Percentiles rank a stretch among this genome's conserved stretches.
Evolutionary conservation across 2,797 vertebrate genomes (phyloP).

Genomic region (Bucorvus abyssinicus): DNA sequence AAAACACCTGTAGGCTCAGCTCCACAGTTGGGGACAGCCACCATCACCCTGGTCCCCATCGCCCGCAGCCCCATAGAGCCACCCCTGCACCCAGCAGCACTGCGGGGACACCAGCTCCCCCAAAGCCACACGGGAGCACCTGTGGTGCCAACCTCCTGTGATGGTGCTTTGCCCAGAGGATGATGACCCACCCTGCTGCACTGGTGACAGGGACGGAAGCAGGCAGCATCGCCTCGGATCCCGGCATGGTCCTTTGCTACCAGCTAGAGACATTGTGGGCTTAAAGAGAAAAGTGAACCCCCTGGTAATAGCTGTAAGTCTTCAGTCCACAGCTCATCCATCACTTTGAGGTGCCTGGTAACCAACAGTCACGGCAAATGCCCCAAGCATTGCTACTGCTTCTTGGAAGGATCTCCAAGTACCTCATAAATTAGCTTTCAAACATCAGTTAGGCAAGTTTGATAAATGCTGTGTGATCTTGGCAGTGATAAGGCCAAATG

Average conservation of each 20-base stretch:
- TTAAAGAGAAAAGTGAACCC: neutral
- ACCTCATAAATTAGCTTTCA: neutral
- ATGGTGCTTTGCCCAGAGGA: neutral
- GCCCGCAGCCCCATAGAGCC: neutral
- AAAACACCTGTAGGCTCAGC: neutral
- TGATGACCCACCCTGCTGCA: neutral
- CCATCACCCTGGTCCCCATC: neutral
- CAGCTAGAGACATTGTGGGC: neutral
- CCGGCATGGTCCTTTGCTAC: neutral
- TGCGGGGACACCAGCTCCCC: neutral
- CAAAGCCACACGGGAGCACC: neutral
- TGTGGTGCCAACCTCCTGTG: fast-evolving
- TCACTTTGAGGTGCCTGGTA: neutral
- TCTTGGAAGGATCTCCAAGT: neutral
- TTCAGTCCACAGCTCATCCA: neutral
- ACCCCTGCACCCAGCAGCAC: neutral
- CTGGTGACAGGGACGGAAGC: fast-evolving
- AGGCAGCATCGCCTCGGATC: neutral
- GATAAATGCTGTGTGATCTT: neutral
- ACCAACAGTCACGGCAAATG: neutral
- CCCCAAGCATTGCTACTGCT: neutral
- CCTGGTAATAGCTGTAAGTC: neutral
- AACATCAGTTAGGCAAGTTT: neutral
- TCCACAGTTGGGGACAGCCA: fast-evolving
- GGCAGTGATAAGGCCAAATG: fast-evolving